Evolutionary conservation across 2,888 invertebrate species (phyloP), one percentile per base, ranked within the genome.

Genomic region (Polyploca ridens): DNA sequence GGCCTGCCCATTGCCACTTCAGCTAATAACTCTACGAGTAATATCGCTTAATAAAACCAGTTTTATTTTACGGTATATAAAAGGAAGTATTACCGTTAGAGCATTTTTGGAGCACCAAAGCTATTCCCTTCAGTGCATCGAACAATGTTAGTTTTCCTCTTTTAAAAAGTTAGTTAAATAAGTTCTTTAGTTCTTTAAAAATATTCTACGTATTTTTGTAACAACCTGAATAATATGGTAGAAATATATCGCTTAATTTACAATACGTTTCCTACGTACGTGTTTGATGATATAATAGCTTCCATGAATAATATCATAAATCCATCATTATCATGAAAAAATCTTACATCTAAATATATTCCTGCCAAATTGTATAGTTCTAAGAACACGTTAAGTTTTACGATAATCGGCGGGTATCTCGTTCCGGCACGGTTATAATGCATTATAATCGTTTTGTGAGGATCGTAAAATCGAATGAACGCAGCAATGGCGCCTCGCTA

Each of bases 381-480:
- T 19, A 58, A 33, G 64, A 44, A 46, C 33, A 27, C 64, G 62
- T 66, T 64, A 62, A 66, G 59, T 57, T 66, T 66, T 62, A 66
- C 44, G 66, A 62, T 64, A 62, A 66, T 62, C 49, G 59, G 59
- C 11, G 59, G 54, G 19, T 58, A 63, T 63, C 63, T 63, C 58
- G 54, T 59, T 57, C 61, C 63, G 57, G 65, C 35, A 46, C 10
- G 35, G 54, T 54, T 66, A 62, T 65, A 59, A 59, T 59, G 59
- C 35, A 35, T 59, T n/a, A 38, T 38, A 38, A 54, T 54, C 54
- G 54, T 54, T 19, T 54, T 13, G 61, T 59, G 59, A 54, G 54
- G 8, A 16, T 61, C 61, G 44, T 61, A 61, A 61, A 61, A 41
- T 61, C 27, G 41, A 61, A 41, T 33, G 63, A 27, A 61, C 41